Evolutionary conservation across 1,140 invertebrate genomes (phyloP), one percentile per base, ranked within the genome.

Genomic region (Drosophila simulans): DNA sequence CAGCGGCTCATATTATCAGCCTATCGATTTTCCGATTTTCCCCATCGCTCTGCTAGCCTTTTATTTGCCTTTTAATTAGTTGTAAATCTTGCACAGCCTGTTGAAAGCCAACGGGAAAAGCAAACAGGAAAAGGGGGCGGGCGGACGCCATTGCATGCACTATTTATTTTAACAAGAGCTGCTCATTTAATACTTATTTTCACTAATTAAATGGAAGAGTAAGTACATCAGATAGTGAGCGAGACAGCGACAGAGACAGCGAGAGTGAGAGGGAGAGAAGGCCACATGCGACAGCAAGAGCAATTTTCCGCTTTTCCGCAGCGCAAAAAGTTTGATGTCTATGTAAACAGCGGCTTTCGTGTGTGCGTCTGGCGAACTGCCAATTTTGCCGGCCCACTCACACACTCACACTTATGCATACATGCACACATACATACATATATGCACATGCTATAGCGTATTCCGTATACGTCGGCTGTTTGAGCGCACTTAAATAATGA

Each of bases 401-500:
- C 46, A 77, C 43, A 77, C 54, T 35, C 20, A 46, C 27, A 45
- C 37, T n/a, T 22, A 39, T 42, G 4, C 13, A 37, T 13, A 13
- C 51, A 25, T 51, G 35, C 56, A 43, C 10, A 13, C 12, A 39
- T 5, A 13, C 11, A 11, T 46, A 13, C 4, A 3, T 27, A 31
- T 63, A 55, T 66, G 39, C 48, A 81, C 49, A 73, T 72, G 45
- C 59, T 72, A 46, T 78, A 46, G 42, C 53, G 57, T 66, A 70
- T 55, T 74, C 62, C 59, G 57, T 78, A 64, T 79, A 51, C 62
- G 52, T 71, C 64, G 73, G 60, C 78, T 89, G 80, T 83, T 88
- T 91, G 85, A 83, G 77, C 73, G 78, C 73, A 81, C 85, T 91
- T 90, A 91, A 91, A 91, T 91, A 91, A 90, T 91, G 90, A 91